Conservation (phyloP, 2,888 invertebrate genomes). For the Nasonovia ribisnigri region DNA sequence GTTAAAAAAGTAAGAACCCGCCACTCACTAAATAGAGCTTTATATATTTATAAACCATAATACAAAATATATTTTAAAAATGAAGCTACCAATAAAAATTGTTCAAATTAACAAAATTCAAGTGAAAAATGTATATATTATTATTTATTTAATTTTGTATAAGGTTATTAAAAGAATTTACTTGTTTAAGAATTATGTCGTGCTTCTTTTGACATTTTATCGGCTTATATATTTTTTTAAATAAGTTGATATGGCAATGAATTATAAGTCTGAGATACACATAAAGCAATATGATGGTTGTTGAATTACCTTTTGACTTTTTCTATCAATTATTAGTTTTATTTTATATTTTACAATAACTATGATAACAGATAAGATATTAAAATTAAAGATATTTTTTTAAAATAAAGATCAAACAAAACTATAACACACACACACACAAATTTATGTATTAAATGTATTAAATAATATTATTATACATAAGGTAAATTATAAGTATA, state of each 20-base stretch:
- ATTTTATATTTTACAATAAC: no score
- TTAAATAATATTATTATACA: background rate
- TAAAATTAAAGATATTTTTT: background rate
- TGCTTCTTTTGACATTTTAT: background rate
- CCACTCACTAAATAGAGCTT: background rate
- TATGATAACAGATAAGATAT: no score
- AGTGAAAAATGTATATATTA: no score
- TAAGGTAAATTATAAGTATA: background rate
- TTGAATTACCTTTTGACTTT: background rate
- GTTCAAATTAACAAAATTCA: background rate
- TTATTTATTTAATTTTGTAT: background rate
- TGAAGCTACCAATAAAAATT: background rate
- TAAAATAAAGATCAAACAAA: background rate
- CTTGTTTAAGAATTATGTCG: background rate
- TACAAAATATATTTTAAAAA: background rate
- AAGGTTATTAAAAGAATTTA: background rate
- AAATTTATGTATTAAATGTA: no score
- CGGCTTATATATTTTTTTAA: background rate
- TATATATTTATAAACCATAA: background rate
- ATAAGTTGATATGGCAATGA: background rate
- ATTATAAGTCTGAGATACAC: background rate
- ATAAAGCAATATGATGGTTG: background rate
- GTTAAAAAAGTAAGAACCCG: background rate
- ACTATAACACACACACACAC: background rate
- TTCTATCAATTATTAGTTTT: no score